phyloP scores from a whole-genome alignment of 2,888 invertebrate genomes.

The Cantharis rustica region DNA sequence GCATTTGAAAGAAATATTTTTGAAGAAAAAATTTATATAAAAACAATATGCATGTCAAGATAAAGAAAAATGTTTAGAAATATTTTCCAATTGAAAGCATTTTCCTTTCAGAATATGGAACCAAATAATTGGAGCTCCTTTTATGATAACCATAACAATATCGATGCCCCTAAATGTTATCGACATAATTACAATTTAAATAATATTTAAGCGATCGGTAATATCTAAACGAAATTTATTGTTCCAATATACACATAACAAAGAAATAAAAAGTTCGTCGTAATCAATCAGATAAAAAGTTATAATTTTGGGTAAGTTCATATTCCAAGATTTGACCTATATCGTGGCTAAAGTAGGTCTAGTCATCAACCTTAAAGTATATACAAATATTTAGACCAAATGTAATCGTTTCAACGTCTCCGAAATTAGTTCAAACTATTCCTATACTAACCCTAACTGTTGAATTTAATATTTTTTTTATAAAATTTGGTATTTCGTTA shows the following conservation, averaged over 20 bases:
- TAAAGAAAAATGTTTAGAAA: background rate
- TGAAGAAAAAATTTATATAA: background rate
- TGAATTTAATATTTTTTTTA: no score
- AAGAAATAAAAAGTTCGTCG: background rate
- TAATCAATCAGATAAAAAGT: background rate
- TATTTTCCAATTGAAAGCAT: background rate
- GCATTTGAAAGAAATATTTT: background rate
- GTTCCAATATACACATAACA: background rate
- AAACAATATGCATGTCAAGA: background rate
- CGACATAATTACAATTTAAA: background rate
- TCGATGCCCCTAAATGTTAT: background rate
- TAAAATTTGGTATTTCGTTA: no score
- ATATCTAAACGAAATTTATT: background rate
- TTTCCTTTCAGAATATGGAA: slow-evolving; percentile 28
- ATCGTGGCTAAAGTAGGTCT: background rate
- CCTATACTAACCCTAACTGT: no score
- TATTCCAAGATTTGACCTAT: background rate
- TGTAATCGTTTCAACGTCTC: background rate
- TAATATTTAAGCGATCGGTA: background rate
- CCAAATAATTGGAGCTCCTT: slow-evolving; percentile 26
- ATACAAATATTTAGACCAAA: background rate
- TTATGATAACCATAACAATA: background rate
- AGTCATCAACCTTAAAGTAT: background rate
- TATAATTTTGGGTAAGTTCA: background rate
- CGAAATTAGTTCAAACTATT: background rate